Evolutionary conservation across 64 coral and sea anemone species (phyloP).

Genomic region (Anthopleura sola): DNA sequence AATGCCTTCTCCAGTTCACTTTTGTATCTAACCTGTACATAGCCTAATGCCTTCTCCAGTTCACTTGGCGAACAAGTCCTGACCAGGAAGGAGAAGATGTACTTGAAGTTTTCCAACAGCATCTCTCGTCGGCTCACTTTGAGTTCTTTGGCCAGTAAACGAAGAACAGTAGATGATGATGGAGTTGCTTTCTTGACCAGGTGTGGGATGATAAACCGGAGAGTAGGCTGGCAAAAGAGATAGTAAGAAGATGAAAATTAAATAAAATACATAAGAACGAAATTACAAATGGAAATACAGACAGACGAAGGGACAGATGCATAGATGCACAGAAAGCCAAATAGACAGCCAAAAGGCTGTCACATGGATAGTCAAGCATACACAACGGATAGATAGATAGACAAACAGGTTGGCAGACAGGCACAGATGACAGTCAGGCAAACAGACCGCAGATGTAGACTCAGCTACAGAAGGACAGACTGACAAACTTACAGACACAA

Average conservation of each 20-base stretch:
- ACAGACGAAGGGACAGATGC: neutral
- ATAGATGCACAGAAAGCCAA: neutral
- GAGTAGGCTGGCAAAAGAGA: conserved; percentile 49
- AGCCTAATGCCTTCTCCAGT: conserved; percentile 80
- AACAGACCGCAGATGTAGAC: no score
- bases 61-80: conserved; percentile 81
- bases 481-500: no score
- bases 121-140: conserved; percentile 83
- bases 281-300: neutral
- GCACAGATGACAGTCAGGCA: no score
- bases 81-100: conserved; percentile 86
- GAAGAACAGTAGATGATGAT: conserved; percentile 69
- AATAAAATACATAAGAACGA: neutral
- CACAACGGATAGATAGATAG: no score
- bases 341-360: neutral
- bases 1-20: no score
- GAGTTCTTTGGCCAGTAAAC: conserved; percentile 75
- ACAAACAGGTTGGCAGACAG: no score
- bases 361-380: no score
- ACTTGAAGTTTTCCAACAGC: conserved; percentile 89
- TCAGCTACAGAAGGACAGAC: no score
- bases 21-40: conserved; percentile 65
- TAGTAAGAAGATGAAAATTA: neutral
- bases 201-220: conserved; percentile 72
- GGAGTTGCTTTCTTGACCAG: conserved; percentile 86